A percentile compares a stretch with the other conserved stretches of the same genome.
phyloP scores from a whole-genome alignment of 2,113 vertebrate species.

The Phainopepla nitens region DNA sequence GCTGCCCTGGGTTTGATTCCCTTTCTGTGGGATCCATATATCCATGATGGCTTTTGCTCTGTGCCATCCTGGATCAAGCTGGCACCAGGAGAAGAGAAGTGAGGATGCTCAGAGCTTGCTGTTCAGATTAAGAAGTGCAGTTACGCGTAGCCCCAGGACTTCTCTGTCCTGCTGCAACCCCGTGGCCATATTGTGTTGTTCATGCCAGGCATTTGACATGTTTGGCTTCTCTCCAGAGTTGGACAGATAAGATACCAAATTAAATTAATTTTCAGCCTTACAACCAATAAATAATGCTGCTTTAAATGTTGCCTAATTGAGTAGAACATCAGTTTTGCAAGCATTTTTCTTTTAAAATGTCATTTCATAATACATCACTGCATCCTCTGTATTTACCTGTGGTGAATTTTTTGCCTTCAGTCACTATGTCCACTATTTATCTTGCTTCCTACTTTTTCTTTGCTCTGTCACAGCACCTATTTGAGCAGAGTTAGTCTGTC shows the following conservation, averaged over 20 bases:
- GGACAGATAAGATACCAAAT: not conserved
- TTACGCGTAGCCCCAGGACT: not conserved
- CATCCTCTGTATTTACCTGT: not conserved
- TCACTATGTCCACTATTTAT: not conserved
- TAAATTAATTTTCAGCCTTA: not conserved
- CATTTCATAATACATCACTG: not conserved
- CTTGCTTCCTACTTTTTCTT: not conserved
- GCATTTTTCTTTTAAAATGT: not conserved
- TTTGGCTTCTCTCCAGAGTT: not conserved
- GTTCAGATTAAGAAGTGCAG: not conserved
- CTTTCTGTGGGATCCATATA: accelerated
- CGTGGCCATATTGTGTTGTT: not conserved
- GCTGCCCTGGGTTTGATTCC: not conserved
- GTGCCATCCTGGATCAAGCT: not conserved
- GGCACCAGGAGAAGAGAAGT: not conserved
- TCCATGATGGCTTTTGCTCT: not conserved
- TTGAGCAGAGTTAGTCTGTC: not conserved
- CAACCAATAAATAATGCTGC: not conserved
- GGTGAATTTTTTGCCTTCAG: not conserved
- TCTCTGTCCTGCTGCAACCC: not conserved
- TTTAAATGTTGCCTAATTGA: not conserved
- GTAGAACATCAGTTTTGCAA: not conserved
- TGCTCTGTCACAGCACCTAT: not conserved
- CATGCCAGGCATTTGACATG: not conserved
- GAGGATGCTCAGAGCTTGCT: not conserved